A percentile compares a stretch with the other conserved stretches of the same genome.
These are phyloP conservation scores for Brachionichthys hirsutus DNA, from an alignment of 2,113 vertebrate species.

Conservation along the genomic window DNA sequence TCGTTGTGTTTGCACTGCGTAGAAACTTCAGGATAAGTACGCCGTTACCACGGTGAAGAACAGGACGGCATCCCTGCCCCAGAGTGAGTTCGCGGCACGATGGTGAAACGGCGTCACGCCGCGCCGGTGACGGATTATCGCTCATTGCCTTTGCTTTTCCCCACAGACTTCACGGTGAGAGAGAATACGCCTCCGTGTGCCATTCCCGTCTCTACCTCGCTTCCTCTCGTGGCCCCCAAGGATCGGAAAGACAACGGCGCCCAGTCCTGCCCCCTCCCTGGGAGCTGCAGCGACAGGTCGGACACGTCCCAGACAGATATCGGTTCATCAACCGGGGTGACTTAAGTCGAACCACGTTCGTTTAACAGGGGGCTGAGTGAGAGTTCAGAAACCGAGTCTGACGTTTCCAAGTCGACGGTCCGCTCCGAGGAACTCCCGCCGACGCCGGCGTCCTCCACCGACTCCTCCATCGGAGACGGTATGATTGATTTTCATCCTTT, in stretches of 20 bases:
- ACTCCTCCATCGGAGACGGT: conserved; percentile 88
- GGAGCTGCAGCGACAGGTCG: conserved; percentile 85
- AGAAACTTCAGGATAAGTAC: conserved; percentile 89
- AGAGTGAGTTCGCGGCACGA: conserved; percentile 83
- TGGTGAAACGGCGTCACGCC: neutral
- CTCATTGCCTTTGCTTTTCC: neutral
- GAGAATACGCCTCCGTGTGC: conserved; percentile 66
- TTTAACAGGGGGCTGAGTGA: conserved; percentile 61
- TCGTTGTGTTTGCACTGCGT: conserved; percentile 30
- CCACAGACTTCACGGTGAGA: conserved; percentile 83
- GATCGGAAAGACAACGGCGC: conserved; percentile 75
- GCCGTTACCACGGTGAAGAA: conserved; percentile 74
- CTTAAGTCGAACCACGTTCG: neutral
- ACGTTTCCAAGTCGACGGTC: conserved; percentile 74
- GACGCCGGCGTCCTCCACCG: conserved; percentile 77
- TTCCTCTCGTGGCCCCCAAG: conserved; percentile 71
- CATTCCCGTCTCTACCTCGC: conserved; percentile 71
- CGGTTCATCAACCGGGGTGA: neutral
- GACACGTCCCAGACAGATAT: neutral
- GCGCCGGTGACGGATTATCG: neutral
- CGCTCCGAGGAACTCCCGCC: conserved; percentile 84
- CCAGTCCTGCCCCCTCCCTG: conserved; percentile 69
- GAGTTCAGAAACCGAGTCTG: conserved; percentile 79
- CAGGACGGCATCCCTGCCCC: conserved; percentile 81
- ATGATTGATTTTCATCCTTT: neutral